Conservation (phyloP, 1,140 invertebrate species). For the Apis cerana region DNA sequence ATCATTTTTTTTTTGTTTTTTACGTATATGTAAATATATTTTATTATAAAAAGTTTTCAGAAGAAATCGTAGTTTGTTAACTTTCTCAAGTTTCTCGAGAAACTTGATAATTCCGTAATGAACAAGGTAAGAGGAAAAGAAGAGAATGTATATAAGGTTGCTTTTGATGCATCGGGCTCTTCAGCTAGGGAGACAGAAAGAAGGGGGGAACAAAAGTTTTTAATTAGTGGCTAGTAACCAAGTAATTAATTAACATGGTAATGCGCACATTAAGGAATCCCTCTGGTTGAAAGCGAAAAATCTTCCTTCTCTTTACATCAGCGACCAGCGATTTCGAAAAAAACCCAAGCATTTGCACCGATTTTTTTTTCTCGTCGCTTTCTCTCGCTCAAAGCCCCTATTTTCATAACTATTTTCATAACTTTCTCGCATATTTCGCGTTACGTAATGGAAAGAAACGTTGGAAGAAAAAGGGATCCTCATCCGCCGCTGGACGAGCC, state of each 20-base stretch:
- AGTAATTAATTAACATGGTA: conserved; percentile 21
- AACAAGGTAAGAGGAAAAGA: not conserved
- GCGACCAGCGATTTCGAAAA: not conserved
- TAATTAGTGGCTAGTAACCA: not conserved
- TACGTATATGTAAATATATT: too few relatives aligned
- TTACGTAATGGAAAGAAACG: not conserved
- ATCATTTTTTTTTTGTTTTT: not conserved
- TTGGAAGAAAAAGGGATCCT: not conserved
- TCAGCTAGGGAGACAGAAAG: not conserved
- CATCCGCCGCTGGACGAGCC: not conserved
- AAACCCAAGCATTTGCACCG: too few relatives aligned
- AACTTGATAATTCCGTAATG: conserved; percentile 12
- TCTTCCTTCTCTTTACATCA: not conserved
- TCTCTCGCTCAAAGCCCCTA: not conserved
- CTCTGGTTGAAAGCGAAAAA: conserved; percentile 1
- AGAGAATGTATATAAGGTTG: not conserved
- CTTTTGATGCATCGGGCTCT: not conserved
- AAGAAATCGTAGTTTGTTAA: not conserved
- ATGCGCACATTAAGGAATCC: conserved; percentile 13
- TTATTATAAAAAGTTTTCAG: not conserved
- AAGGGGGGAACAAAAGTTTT: not conserved
- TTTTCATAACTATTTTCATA: conserved; percentile 21
- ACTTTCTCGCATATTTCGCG: conserved; percentile 19
- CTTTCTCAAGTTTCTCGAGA: not conserved
- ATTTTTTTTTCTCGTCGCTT: too few relatives aligned